Evolutionary conservation across 2,888 invertebrate genomes (phyloP).

Genomic region (Toxonevra muliebris): DNA sequence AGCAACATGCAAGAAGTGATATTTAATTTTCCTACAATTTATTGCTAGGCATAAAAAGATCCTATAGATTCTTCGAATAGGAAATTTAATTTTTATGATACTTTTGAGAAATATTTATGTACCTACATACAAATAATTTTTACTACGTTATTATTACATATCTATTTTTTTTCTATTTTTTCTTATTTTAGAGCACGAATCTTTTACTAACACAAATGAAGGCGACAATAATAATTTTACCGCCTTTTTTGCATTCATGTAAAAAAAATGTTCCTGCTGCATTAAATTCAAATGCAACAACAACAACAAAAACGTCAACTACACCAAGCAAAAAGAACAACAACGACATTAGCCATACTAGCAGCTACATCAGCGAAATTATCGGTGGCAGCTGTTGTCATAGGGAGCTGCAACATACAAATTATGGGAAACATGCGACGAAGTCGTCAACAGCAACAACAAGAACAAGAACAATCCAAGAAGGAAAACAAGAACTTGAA

Average conservation of each 20-base stretch:
- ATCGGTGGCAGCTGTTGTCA: background rate
- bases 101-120: too few relatives aligned
- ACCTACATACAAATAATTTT: too few relatives aligned
- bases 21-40: too few relatives aligned
- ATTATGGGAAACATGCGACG: constrained; percentile 28
- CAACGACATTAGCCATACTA: constrained; percentile 15
- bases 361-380: constrained; percentile 24
- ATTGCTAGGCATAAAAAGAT: too few relatives aligned
- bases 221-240: constrained; percentile 60
- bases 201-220: constrained; percentile 39
- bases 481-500: constrained; percentile 13
- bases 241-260: constrained; percentile 57
- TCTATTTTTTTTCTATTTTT: too few relatives aligned
- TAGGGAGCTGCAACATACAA: constrained; percentile 19
- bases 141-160: too few relatives aligned
- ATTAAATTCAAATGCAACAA: constrained; percentile 36
- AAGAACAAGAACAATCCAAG: constrained; percentile 13
- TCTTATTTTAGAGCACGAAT: too few relatives aligned
- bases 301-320: constrained; percentile 27
- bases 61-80: too few relatives aligned
- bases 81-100: too few relatives aligned
- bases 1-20: too few relatives aligned
- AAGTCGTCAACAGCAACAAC: constrained; percentile 15
- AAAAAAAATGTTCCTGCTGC: constrained; percentile 54
- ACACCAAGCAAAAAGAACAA: constrained; percentile 20